Percentiles rank a stretch among this genome's conserved stretches.
phyloP scores from a whole-genome alignment of 2,113 vertebrate species.

The Tonatia bakeri region DNA sequence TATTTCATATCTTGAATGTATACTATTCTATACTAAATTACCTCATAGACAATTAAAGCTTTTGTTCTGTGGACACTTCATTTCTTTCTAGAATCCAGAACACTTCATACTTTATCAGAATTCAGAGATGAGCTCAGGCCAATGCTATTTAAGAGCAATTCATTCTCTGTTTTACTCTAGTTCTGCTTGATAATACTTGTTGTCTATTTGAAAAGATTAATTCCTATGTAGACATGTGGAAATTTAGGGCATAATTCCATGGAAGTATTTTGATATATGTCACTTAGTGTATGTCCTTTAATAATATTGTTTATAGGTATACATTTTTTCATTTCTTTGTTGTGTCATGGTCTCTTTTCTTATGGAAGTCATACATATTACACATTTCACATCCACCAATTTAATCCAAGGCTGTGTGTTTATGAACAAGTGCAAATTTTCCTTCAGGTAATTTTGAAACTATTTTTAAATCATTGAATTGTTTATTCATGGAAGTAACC shows the following conservation, averaged over 20 bases:
- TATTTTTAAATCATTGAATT: constrained; percentile 32
- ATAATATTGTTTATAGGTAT: not conserved
- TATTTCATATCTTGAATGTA: not conserved
- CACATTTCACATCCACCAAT: not conserved
- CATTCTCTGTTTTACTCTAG: not conserved
- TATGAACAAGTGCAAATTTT: not conserved
- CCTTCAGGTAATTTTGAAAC: constrained; percentile 11
- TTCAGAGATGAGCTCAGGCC: not conserved
- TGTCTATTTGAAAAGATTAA: not conserved
- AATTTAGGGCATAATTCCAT: not conserved
- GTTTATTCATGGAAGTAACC: not conserved
- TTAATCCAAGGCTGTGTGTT: not conserved
- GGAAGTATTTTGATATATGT: not conserved
- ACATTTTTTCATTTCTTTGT: not conserved
- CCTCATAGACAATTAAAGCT: not conserved
- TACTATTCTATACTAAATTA: not conserved
- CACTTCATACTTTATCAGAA: not conserved
- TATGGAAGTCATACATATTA: not conserved
- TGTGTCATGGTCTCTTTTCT: not conserved
- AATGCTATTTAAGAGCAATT: not conserved
- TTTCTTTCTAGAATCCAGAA: constrained; percentile 13
- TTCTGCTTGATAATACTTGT: not conserved
- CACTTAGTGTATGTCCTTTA: not conserved
- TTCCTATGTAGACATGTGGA: not conserved
- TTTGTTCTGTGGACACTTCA: not conserved